Evolutionary conservation across 2,797 vertebrate species (phyloP).

Genomic region (Anomalospiza imberbis): DNA sequence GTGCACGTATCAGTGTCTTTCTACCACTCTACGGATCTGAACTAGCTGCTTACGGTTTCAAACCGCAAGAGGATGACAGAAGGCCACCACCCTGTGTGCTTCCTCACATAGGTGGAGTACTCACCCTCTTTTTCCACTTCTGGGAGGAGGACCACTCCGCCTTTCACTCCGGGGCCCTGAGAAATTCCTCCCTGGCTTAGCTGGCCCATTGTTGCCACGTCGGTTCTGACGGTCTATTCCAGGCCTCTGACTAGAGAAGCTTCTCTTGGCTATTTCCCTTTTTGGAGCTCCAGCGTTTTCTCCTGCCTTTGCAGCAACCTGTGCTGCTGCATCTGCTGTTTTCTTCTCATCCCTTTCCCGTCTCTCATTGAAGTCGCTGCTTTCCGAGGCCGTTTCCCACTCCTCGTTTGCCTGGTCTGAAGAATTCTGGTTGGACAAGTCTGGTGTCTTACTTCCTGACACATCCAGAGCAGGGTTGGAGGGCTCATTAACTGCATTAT

Average conservation of each 20-base stretch:
- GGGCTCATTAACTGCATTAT: conserved; percentile 59
- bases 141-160: conserved; percentile 84
- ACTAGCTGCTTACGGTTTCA: neutral
- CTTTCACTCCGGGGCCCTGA: conserved; percentile 89
- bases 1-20: rapidly evolving
- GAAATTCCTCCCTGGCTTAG: conserved; percentile 89
- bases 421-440: conserved; percentile 98
- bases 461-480: conserved; percentile 75
- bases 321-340: conserved; percentile 76
- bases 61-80: neutral
- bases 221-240: conserved; percentile 90
- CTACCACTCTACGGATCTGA: neutral
- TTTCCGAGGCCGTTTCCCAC: conserved; percentile 98
- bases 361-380: conserved; percentile 97
- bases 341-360: conserved; percentile 94
- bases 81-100: neutral
- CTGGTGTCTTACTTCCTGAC: conserved; percentile 93
- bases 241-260: conserved; percentile 95
- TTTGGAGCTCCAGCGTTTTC: conserved; percentile 80
- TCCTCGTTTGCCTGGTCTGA: conserved; percentile 99
- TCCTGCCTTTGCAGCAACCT: conserved; percentile 73
- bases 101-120: conserved; percentile 34
- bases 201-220: conserved; percentile 84
- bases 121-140: conserved; percentile 91
- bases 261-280: conserved; percentile 91